Percentiles rank a stretch among this genome's conserved stretches.
Conservation (phyloP, 2,888 invertebrate species). For the Abrostola triplasia region DNA sequence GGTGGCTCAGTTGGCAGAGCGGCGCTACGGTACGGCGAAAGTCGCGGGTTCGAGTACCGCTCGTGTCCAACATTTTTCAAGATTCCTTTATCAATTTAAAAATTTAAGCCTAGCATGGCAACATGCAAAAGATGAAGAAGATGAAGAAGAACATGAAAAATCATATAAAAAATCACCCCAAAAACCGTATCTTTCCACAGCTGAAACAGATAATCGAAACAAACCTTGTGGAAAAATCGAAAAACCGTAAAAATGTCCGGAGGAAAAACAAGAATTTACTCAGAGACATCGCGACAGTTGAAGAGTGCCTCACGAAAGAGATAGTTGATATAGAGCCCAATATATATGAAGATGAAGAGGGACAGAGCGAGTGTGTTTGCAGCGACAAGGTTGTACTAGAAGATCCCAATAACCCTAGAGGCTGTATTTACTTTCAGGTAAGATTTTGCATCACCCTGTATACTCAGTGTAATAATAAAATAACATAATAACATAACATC, state of each 20-base stretch:
- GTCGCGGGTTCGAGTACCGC: too few species aligned
- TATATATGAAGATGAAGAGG: slow-evolving; percentile 50
- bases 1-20: too few species aligned
- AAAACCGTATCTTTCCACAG: slow-evolving; percentile 26
- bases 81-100: too few species aligned
- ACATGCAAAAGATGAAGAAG: too few species aligned
- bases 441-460: neutral
- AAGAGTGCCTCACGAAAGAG: slow-evolving; percentile 67
- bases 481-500: too few species aligned
- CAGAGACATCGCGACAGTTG: slow-evolving; percentile 66
- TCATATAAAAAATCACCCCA: too few species aligned
- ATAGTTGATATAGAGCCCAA: slow-evolving; percentile 58
- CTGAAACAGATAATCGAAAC: slow-evolving; percentile 49
- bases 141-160: too few species aligned
- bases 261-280: slow-evolving; percentile 75
- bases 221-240: slow-evolving; percentile 34
- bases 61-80: too few species aligned
- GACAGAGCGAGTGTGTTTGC: slow-evolving; percentile 60
- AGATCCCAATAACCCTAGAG: slow-evolving; percentile 85
- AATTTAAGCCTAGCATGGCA: too few species aligned
- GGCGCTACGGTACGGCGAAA: too few species aligned
- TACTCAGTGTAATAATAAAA: too few species aligned
- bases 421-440: slow-evolving; percentile 90
- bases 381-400: slow-evolving; percentile 71
- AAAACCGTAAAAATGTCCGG: slow-evolving; percentile 51